Evolutionary conservation across 1,140 invertebrate genomes (phyloP).

Genomic region (Anoplolepis gracilipes): DNA sequence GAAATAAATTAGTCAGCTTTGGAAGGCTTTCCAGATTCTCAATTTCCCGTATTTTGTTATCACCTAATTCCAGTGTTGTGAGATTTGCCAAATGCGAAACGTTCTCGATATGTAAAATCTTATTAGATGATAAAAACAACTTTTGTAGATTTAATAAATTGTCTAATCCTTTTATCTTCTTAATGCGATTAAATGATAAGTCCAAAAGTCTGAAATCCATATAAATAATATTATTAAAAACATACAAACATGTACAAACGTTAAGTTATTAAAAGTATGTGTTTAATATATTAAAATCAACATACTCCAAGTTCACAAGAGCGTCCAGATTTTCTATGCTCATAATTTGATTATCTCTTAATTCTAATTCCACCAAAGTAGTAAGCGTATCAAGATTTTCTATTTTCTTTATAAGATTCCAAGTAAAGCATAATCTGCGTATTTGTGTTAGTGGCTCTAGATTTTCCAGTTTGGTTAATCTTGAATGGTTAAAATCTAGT

Average conservation of each 20-base stretch:
- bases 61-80: slow-evolving; percentile 96
- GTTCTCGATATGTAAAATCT: slow-evolving; percentile 97
- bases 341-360: slow-evolving; percentile 98
- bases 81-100: slow-evolving; percentile 93
- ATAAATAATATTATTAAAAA: slow-evolving; percentile 53
- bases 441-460: slow-evolving; percentile 91
- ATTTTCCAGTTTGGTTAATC: slow-evolving; percentile 93
- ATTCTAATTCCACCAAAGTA: slow-evolving; percentile 94
- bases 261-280: no score
- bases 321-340: slow-evolving; percentile 95
- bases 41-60: slow-evolving; percentile 96
- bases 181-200: slow-evolving; percentile 98
- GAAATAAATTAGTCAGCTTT: slow-evolving; percentile 92
- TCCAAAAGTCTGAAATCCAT: slow-evolving; percentile 92
- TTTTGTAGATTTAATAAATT: slow-evolving; percentile 94
- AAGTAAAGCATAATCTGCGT: slow-evolving; percentile 94
- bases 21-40: slow-evolving; percentile 93
- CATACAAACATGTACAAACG: background rate
- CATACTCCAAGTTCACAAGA: slow-evolving; percentile 96
- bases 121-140: slow-evolving; percentile 97
- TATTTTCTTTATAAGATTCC: slow-evolving; percentile 98
- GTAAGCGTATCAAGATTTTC: slow-evolving; percentile 92
- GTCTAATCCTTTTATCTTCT: slow-evolving; percentile 94
- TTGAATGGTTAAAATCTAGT: slow-evolving; percentile 95
- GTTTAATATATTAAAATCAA: slow-evolving; percentile 77